Base-by-base conservation (phyloP, 2,797 vertebrate species). In the Notamacropus eugenii region DNA sequence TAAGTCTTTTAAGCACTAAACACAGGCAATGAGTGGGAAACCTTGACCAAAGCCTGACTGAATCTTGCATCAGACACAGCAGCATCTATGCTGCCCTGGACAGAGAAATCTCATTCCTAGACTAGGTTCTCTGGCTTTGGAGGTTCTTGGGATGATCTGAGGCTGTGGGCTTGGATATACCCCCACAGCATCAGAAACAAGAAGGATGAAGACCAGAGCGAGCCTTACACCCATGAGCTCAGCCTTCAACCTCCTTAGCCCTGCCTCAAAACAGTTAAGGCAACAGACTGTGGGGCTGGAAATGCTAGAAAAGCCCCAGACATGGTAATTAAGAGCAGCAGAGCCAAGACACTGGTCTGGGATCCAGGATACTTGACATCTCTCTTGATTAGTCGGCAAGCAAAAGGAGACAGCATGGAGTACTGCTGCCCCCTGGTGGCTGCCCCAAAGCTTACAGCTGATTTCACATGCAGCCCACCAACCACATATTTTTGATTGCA, bases 341-440 rank as follows among this genome's bases (percentile, higher is more conserved):
- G 57, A 92, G 50, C 34, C 91, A 59, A 57, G 40, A 24, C 62
- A 90, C 29, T 24, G 52, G 31, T 19, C 55, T 16, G 57, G 6
- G 22, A 40, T 91, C 50, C 57, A 56, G 58, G 31, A 87, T 14
- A 46, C 31, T 57, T 62, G 13, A 34, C 52, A 9, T 22, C 5
- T 92, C 92, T 57, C 92, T 54, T 2, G 10, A 67, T 13, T 0
- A 27, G 12, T 4, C 10, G 31, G 55, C 1, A 0, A 16, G 0
- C 24, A 31, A 12, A 62, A 58, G 22, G 12, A 93, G 28, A 54
- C 57, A 95, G 91, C 67, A 8, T 95, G 57, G 74, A 90, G 19
- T 40, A 34, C 46, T 96, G 2, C 92, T 97, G 93, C 92, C 96
- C 94, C 92, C 97, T 96, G 27, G 59, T 96, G 97, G 93, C 54